Percentiles rank a stretch among this genome's conserved stretches.
These are phyloP conservation scores for Lasioglossum calceatum DNA, from an alignment of 2,888 invertebrate species.

Conservation along the genomic window DNA sequence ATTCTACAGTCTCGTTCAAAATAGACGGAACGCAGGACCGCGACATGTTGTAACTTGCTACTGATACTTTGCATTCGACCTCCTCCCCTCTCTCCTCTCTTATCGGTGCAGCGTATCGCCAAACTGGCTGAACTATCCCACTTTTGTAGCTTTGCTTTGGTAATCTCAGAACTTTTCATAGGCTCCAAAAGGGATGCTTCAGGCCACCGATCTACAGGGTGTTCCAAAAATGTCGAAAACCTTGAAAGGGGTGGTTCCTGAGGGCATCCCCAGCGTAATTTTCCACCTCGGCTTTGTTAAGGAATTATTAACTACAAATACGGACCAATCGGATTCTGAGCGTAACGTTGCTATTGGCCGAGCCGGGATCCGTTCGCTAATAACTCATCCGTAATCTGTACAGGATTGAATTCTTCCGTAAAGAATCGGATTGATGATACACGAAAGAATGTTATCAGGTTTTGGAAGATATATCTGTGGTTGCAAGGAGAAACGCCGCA, in stretches of 20 bases:
- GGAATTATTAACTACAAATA: too few relatives aligned
- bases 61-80: not conserved
- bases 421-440: too few relatives aligned
- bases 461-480: too few relatives aligned
- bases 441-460: too few relatives aligned
- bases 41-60: not conserved
- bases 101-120: not conserved
- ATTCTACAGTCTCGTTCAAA: slow-evolving; percentile 5
- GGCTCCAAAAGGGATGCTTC: not conserved
- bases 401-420: too few relatives aligned
- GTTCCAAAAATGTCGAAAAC: not conserved
- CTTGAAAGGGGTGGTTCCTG: not conserved
- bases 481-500: too few relatives aligned
- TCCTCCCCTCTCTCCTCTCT: too few relatives aligned
- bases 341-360: too few relatives aligned
- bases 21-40: not conserved
- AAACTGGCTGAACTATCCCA: not conserved
- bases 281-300: too few relatives aligned
- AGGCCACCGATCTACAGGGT: not conserved
- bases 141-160: not conserved
- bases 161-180: not conserved
- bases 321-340: too few relatives aligned
- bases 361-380: too few relatives aligned
- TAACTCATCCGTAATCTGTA: too few relatives aligned
- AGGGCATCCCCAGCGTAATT: not conserved